Base-by-base conservation (phyloP, 2,888 invertebrate species). In the Macropis europaea region DNA sequence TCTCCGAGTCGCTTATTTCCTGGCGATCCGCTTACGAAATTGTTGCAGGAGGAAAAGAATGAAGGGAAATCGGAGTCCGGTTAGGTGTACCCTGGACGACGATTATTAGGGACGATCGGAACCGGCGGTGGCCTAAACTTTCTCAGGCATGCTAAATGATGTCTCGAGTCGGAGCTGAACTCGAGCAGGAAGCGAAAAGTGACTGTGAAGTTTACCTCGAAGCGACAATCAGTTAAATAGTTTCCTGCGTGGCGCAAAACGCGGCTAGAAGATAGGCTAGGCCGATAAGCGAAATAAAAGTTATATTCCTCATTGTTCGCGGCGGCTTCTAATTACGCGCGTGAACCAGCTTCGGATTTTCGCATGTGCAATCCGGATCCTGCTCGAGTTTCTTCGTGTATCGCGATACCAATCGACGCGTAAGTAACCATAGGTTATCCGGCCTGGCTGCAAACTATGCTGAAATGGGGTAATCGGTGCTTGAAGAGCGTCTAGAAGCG, bases 231-330 rank as follows among this genome's bases (percentile, higher is more conserved):
- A 84, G 84, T 84, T 84, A 84, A 82, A 84, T 82, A 82, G 84
- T 84, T 84, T 83, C 81, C 84, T 82, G 81, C 68, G 64, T 53
- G 62, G 69, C 67, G 68, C 53, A 59, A 62, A 71, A 61, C 64
- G 68, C 74, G 57, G 40, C 42, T 50, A 67, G 60, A 50, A 60
- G 89, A 89, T 88, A 81, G 70, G 60, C 81, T 70, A 69, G 76
- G 60, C 68, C 76, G 88, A 89, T 89, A 89, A 87, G 84, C 82
- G 82, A 84, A 87, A 88, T 89, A 87, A 89, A 89, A 87, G 82
- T 86, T 87, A 86, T 81, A 82, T 83, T 84, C 84, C 86, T 86
- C 85, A 88, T 89, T 89, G 88, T 89, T 88, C 86, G 82, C 76
- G 76, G 81, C 77, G 83, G 86, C 84, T 87, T 87, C 86, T 88